Evolutionary conservation across 2,797 vertebrate species (phyloP), one percentile per base, ranked within the genome.

Genomic region (Takifugu rubripes): DNA sequence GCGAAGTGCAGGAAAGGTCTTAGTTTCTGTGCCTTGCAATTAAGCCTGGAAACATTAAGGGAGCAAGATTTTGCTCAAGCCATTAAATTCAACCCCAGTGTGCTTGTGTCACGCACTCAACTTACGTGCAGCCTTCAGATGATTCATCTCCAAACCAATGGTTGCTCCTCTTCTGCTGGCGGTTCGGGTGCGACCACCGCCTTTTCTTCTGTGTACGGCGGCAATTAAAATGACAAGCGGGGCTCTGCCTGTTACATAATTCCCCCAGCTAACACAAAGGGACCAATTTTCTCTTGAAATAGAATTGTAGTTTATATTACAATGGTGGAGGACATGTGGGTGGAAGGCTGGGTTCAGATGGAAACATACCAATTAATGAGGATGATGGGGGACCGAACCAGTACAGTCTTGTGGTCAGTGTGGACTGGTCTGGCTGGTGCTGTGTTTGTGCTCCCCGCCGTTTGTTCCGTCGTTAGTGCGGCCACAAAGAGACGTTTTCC

Each of bases 281-380:
- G 87, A 87, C 75, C 84, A 88, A 89, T 90, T 87, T 88, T 72
- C 80, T 84, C 78, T 79, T 72, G 80, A 77, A 87, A 86, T 75
- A 78, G 74, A 87, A 72, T 74, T 78, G 77, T 64, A 74, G 83
- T 82, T 83, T 86, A 81, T 59, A 68, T 84, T 82, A 75, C 80
- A 86, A 81, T 82, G 76, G 80, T 75, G 48, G 65, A 68, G 72
- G 61, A 48, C 68, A 74, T 79, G 84, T 83, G 83, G 82, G 81
- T 54, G 66, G 70, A 71, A 79, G 60, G 62, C 74, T 77, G 72
- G 70, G 59, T 72, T 81, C 73, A 70, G 79, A 84, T 72, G 74
- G 74, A 66, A 82, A 80, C 79, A 73, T 83, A 83, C 71, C 75
- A 88, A 87, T 89, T 86, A 85, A 85, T 80, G 85, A 67, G 56